Evolutionary conservation across 64 coral and sea anemone genomes (phyloP).

Genomic region (Hydrozoanthus tunicans): DNA sequence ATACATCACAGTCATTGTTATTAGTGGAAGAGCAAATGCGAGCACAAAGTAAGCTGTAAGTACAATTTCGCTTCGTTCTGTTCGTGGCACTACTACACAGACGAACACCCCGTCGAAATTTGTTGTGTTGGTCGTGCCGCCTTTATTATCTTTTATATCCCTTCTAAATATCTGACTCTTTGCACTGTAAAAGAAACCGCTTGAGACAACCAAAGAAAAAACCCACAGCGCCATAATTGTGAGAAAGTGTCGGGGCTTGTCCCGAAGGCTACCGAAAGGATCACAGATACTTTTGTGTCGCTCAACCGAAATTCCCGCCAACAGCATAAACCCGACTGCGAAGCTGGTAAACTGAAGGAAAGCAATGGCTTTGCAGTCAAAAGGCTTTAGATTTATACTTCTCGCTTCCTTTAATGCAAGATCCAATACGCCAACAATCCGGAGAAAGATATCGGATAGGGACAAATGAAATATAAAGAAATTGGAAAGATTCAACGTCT

Average conservation of each 20-base stretch:
- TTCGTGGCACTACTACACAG: slow-evolving; percentile 7
- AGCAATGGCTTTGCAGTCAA: slow-evolving; percentile 11
- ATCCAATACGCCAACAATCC: slow-evolving; percentile 4
- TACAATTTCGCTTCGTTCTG: background rate
- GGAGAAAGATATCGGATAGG: slow-evolving; percentile 28
- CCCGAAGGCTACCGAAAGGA: background rate
- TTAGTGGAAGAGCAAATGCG: slow-evolving; percentile 25
- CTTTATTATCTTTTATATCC: background rate
- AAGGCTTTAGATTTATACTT: background rate
- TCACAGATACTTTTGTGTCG: slow-evolving; percentile 34
- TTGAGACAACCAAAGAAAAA: slow-evolving; percentile 39
- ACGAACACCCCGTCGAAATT: background rate
- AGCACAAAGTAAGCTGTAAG: slow-evolving; percentile 23
- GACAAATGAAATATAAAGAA: slow-evolving; percentile 43
- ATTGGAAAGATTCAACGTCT: slow-evolving; percentile 7
- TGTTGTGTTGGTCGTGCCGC: background rate
- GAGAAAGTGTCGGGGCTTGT: background rate
- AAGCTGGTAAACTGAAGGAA: background rate
- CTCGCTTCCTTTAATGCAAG: background rate
- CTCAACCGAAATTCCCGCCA: slow-evolving; percentile 52
- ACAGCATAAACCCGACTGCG: slow-evolving; percentile 10
- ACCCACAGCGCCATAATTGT: background rate
- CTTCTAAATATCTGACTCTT: slow-evolving; percentile 9
- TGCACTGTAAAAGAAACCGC: slow-evolving; percentile 44
- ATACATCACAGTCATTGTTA: slow-evolving; percentile 52